A percentile compares a stretch with the other conserved stretches of the same genome.
Conservation (phyloP, 2,888 invertebrate genomes). For the Stegana nigrithorax region DNA sequence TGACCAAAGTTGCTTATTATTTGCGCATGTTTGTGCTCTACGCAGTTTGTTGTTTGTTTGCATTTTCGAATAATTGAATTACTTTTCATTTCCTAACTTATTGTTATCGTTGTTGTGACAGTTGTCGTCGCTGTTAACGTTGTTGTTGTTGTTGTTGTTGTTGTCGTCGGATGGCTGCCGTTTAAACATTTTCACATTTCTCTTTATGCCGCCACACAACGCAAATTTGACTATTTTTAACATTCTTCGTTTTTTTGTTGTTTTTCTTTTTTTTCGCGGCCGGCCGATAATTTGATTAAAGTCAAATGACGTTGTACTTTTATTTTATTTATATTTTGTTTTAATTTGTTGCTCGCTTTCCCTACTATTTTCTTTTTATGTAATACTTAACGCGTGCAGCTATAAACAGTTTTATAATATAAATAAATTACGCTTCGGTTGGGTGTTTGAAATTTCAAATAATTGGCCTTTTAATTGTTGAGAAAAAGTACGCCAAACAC, state of each 20-base stretch:
- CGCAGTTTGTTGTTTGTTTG: background rate
- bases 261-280: background rate
- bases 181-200: no score
- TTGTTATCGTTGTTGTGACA: background rate
- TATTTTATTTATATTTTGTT: background rate
- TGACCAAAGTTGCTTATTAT: slow-evolving; percentile 30
- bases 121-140: background rate
- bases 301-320: background rate
- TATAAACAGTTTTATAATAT: background rate
- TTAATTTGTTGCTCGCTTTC: background rate
- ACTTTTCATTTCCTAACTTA: slow-evolving; percentile 30
- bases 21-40: background rate
- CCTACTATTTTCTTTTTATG: background rate
- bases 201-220: no score
- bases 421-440: no score
- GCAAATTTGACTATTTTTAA: background rate
- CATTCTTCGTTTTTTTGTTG: slow-evolving; percentile 5
- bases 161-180: no score
- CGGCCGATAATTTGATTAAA: background rate
- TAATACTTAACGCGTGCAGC: background rate
- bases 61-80: slow-evolving; percentile 46
- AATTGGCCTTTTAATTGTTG: no score
- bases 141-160: background rate
- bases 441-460: no score
- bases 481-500: no score